A percentile compares a stretch with the other conserved stretches of the same genome.
phyloP scores from a whole-genome alignment of 1,140 invertebrate genomes.

The Sarcophaga bullata region DNA sequence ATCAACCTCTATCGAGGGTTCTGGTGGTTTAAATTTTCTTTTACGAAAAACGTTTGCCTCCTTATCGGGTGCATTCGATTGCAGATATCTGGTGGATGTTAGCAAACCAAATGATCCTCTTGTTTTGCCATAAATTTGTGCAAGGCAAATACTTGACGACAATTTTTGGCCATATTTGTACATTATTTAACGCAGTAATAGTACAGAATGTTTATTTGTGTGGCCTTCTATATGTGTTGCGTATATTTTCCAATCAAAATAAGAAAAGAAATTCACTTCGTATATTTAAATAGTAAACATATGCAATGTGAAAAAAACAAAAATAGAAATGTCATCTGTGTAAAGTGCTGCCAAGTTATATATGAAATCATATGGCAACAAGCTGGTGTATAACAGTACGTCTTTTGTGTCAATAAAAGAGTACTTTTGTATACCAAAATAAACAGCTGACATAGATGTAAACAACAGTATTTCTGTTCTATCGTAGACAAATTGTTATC shows the following conservation, averaged over 20 bases:
- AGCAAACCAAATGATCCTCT: neutral
- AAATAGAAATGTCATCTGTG: constrained; percentile 5
- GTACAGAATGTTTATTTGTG: neutral
- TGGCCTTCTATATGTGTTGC: neutral
- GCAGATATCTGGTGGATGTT: neutral
- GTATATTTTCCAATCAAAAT: neutral
- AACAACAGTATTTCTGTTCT: too few species aligned
- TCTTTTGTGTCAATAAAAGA: too few species aligned
- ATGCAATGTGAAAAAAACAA: neutral
- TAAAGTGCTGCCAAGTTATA: neutral
- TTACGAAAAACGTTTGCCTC: constrained; percentile 51
- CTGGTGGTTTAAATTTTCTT: constrained; percentile 56
- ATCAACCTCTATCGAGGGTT: constrained; percentile 47
- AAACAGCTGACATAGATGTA: neutral
- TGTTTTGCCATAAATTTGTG: constrained; percentile 5
- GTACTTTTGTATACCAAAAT: neutral
- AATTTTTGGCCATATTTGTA: constrained; percentile 38
- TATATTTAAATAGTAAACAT: neutral
- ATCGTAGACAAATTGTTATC: neutral
- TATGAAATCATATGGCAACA: neutral
- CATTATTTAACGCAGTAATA: neutral
- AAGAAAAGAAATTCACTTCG: neutral
- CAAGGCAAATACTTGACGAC: neutral
- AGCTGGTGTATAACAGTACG: neutral
- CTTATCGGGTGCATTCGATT: constrained; percentile 12